These are phyloP conservation scores for Callocephalon fimbriatum DNA, from an alignment of 2,113 vertebrate species.

Conservation along the genomic window DNA sequence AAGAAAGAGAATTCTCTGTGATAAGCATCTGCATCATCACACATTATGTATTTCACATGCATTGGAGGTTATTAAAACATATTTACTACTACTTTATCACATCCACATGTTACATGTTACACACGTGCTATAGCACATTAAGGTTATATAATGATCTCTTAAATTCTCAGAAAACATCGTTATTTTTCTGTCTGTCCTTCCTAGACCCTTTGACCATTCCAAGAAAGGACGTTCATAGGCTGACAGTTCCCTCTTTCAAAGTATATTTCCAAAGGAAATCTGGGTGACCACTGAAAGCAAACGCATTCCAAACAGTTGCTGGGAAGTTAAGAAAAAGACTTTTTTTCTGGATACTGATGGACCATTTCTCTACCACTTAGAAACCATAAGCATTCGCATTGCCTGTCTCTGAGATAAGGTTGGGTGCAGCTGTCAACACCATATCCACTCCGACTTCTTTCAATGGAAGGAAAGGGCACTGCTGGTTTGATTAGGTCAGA, in stretches of 20 bases:
- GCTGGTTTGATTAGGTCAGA: background rate
- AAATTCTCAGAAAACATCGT: background rate
- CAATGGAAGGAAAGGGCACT: background rate
- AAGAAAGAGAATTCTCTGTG: background rate
- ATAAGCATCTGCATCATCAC: background rate
- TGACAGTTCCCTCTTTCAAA: background rate
- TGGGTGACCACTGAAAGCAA: background rate
- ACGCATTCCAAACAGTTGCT: background rate
- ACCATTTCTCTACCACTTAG: background rate
- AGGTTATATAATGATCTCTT: background rate
- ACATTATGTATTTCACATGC: background rate
- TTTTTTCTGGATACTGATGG: background rate
- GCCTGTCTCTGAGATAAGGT: background rate
- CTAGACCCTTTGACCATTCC: background rate
- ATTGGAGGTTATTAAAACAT: background rate
- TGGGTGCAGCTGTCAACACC: background rate
- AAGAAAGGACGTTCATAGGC: background rate
- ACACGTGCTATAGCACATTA: background rate
- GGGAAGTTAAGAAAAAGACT: background rate
- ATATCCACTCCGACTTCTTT: background rate
- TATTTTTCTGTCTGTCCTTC: background rate
- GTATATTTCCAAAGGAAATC: background rate
- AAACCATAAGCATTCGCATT: background rate
- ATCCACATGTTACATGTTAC: background rate
- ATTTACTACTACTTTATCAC: background rate